phyloP scores from a whole-genome alignment of 2,797 vertebrate genomes.

The Macropodus opercularis region DNA sequence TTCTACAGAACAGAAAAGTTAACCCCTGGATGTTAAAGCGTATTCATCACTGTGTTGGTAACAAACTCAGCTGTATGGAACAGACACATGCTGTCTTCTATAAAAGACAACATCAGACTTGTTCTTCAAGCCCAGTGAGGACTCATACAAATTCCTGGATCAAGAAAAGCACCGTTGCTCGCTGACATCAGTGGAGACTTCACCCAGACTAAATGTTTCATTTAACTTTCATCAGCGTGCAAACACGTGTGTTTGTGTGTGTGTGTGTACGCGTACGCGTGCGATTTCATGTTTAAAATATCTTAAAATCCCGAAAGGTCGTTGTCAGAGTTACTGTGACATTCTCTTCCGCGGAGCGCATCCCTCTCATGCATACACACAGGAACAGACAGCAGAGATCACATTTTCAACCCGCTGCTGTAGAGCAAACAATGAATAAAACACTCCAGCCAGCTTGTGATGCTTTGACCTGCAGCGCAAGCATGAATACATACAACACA shows the following conservation, averaged over 20 bases:
- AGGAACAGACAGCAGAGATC: constrained; percentile 33
- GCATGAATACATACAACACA: constrained; percentile 79
- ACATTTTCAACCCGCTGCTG: constrained; percentile 31
- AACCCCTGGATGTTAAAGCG: background rate
- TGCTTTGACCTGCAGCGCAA: constrained; percentile 71
- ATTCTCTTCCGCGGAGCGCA: constrained; percentile 38
- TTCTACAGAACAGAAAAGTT: background rate
- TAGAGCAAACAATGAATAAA: constrained; percentile 70
- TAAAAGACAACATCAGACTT: constrained; percentile 14
- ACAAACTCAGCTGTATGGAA: background rate
- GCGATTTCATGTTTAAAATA: constrained; percentile 64
- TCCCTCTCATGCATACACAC: constrained; percentile 38
- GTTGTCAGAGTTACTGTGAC: constrained; percentile 64
- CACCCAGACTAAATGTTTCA: constrained; percentile 37
- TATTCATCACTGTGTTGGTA: background rate
- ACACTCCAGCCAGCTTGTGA: constrained; percentile 53
- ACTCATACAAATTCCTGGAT: constrained; percentile 28
- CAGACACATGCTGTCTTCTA: background rate
- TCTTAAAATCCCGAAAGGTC: constrained; percentile 52
- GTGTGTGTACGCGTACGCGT: constrained; percentile 5
- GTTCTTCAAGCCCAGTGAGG: constrained; percentile 28
- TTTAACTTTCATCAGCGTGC: constrained; percentile 39
- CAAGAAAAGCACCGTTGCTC: constrained; percentile 38
- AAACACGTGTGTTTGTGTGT: constrained; percentile 6
- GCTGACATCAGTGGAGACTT: constrained; percentile 27